Evolutionary conservation across 2,797 vertebrate genomes (phyloP).

Genomic region (Acipenser ruthenus): DNA sequence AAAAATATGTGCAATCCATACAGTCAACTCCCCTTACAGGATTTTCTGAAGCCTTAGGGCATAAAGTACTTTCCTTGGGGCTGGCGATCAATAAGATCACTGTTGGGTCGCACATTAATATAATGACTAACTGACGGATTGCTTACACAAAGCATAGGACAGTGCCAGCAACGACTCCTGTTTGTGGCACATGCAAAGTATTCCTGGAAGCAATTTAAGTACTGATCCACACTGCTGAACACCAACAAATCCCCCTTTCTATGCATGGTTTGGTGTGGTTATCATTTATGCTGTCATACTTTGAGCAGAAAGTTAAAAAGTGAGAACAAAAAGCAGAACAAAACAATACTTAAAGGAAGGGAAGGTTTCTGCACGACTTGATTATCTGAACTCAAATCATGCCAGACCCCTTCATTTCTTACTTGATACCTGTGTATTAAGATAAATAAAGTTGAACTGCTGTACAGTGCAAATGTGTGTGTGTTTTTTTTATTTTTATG

Average conservation of each 20-base stretch:
- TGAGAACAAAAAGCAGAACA: no score
- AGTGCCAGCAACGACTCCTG: background rate
- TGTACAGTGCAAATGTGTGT: constrained; percentile 14
- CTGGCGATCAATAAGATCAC: no score
- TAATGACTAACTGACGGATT: background rate
- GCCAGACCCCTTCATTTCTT: constrained; percentile 13
- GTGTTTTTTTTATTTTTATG: constrained; percentile 1
- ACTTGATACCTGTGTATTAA: constrained; percentile 3
- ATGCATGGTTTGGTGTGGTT: constrained; percentile 7
- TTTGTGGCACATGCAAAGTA: background rate
- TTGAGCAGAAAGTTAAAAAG: background rate
- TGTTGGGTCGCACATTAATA: background rate
- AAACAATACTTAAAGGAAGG: background rate
- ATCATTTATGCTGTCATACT: background rate
- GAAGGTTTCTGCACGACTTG: no score
- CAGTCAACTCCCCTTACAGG: no score
- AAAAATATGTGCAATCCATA: no score
- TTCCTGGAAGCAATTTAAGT: background rate
- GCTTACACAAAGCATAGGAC: background rate
- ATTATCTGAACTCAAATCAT: background rate
- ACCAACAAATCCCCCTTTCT: constrained; percentile 13
- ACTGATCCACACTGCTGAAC: background rate
- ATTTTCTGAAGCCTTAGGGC: no score
- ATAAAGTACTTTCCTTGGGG: no score
- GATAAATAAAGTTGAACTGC: background rate